A percentile compares a stretch with the other conserved stretches of the same genome.
Conservation (phyloP, 64 coral and sea anemone genomes). For the Montipora sp. region DNA sequence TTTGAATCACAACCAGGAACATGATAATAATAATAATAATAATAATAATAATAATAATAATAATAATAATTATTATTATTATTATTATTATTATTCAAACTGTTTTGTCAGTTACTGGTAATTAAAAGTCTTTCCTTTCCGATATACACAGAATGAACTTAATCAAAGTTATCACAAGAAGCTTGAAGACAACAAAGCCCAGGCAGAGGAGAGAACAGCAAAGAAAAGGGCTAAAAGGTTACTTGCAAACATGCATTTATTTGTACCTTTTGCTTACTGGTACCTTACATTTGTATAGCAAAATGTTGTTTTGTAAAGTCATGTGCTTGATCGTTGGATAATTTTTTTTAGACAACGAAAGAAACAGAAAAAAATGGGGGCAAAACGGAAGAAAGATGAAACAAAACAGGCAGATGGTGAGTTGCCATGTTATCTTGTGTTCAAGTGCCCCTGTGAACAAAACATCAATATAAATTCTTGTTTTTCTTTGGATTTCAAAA, state of each 20-base stretch:
- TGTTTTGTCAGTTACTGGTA: too few relatives aligned
- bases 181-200: slow-evolving; percentile 87
- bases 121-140: not conserved
- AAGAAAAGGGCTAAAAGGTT: slow-evolving; percentile 99
- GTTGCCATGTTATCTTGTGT: not conserved
- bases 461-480: too few relatives aligned
- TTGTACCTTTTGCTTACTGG: too few relatives aligned
- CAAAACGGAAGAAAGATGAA: slow-evolving; percentile 69
- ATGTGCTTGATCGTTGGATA: too few relatives aligned
- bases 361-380: slow-evolving; percentile 82
- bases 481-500: too few relatives aligned
- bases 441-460: not conserved
- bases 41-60: too few relatives aligned
- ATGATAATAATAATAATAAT: too few relatives aligned
- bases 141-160: slow-evolving; percentile 62
- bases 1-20: too few relatives aligned
- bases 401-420: slow-evolving; percentile 11
- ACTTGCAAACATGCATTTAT: not conserved
- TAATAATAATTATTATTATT: too few relatives aligned
- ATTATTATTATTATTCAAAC: too few relatives aligned
- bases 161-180: slow-evolving; percentile 89
- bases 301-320: too few relatives aligned
- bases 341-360: slow-evolving; percentile 75
- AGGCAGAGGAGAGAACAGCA: slow-evolving; percentile 94
- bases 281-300: not conserved